Conservation (phyloP, 2,113 vertebrate species). For the Rhinoderma darwinii region DNA sequence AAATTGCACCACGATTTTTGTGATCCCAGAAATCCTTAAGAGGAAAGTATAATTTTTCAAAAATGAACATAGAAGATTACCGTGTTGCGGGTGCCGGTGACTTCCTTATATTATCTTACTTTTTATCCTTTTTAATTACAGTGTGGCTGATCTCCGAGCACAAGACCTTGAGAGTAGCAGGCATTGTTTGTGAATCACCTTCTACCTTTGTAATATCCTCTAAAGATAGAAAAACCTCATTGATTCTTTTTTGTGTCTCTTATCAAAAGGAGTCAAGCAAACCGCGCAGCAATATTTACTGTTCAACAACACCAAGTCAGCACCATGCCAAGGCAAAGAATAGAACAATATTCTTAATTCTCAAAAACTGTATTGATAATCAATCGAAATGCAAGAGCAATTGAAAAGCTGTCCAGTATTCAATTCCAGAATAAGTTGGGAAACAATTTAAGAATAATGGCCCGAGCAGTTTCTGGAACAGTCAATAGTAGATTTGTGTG, state of each 20-base stretch:
- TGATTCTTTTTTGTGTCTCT: constrained; percentile 44
- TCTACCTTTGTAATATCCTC: constrained; percentile 54
- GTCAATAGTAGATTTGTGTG: constrained; percentile 91
- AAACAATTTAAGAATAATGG: constrained; percentile 99
- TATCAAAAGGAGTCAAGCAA: constrained; percentile 64
- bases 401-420: constrained; percentile 98
- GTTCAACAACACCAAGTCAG: constrained; percentile 79
- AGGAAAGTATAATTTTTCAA: background rate
- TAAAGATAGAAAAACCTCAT: constrained; percentile 46
- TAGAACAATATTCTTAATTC: constrained; percentile 82
- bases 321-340: constrained; percentile 72
- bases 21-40: constrained; percentile 8
- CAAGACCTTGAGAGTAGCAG: constrained; percentile 49
- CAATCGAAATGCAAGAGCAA: constrained; percentile 90
- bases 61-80: background rate
- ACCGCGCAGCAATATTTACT: constrained; percentile 84
- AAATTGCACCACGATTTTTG: background rate
- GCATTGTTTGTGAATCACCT: constrained; percentile 50
- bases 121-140: constrained; percentile 22
- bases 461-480: constrained; percentile 82
- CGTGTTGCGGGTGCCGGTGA: background rate
- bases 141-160: background rate
- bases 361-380: constrained; percentile 93
- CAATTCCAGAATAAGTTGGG: constrained; percentile 94
- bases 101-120: background rate